A percentile compares a stretch with the other conserved stretches of the same genome.
Conservation (phyloP, 1,140 invertebrate species). For the Carcinoscorpius rotundicauda region DNA sequence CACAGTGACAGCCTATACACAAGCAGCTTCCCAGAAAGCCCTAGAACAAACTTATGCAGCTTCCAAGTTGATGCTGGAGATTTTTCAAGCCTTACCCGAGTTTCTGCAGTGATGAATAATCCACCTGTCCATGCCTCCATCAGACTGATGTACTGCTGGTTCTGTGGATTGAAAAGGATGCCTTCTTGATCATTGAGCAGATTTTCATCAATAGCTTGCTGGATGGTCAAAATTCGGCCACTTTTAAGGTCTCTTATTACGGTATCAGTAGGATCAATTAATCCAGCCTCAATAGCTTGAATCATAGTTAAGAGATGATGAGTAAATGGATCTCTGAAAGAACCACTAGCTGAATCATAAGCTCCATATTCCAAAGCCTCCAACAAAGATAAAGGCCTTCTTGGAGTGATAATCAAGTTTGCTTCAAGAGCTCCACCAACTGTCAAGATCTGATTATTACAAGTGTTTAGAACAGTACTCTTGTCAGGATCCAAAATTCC, state of each 20-base stretch:
- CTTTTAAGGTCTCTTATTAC: constrained; percentile 50
- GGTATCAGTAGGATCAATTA: constrained; percentile 55
- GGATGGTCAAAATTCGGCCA: constrained; percentile 44
- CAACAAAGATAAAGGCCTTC: constrained; percentile 36
- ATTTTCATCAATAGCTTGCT: constrained; percentile 56
- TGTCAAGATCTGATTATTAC: constrained; percentile 58
- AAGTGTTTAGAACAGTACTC: constrained; percentile 75
- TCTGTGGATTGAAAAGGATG: constrained; percentile 37
- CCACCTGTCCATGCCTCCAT: constrained; percentile 75
- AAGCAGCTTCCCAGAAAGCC: no score
- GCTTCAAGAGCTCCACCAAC: constrained; percentile 69
- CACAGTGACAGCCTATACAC: no score
- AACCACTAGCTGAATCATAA: constrained; percentile 50
- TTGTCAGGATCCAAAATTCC: constrained; percentile 62
- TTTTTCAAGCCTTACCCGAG: constrained; percentile 57
- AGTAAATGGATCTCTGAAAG: constrained; percentile 53
- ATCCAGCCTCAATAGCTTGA: constrained; percentile 58
- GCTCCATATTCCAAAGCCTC: constrained; percentile 38
- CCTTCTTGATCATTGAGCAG: constrained; percentile 64
- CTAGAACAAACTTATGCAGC: no score
- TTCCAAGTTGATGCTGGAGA: no score
- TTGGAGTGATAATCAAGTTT: constrained; percentile 67
- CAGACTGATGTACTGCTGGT: constrained; percentile 48
- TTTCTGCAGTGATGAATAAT: constrained; percentile 73
- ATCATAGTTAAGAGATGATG: constrained; percentile 52